These are phyloP conservation scores for Eupithecia subumbrata DNA, from an alignment of 2,888 invertebrate genomes.

Conservation along the genomic window DNA sequence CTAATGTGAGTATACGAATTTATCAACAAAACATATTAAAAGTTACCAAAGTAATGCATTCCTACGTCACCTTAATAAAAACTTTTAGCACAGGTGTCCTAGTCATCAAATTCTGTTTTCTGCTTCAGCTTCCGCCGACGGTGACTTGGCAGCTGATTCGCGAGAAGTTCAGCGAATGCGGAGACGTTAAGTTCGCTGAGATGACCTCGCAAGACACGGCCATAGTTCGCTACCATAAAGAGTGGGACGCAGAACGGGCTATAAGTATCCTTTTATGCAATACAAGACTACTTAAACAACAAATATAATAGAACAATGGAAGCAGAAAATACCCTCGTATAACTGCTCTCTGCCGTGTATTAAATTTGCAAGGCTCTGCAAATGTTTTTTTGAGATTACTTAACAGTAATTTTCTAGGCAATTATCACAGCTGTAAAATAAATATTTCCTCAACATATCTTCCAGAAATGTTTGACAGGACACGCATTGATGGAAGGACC, in stretches of 20 bases:
- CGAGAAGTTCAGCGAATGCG: constrained; percentile 96
- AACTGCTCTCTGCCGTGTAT: not conserved
- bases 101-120: constrained; percentile 24
- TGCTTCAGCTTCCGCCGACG: constrained; percentile 95
- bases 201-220: constrained; percentile 95
- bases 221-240: constrained; percentile 93
- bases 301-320: not conserved
- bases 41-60: not conserved
- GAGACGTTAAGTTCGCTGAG: constrained; percentile 97
- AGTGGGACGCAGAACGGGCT: constrained; percentile 96
- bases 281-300: constrained; percentile 2
- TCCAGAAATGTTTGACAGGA: constrained; percentile 95
- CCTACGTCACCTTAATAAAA: not conserved
- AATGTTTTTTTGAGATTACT: not conserved
- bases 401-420: not conserved
- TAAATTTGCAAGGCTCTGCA: not conserved
- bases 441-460: constrained; percentile 58
- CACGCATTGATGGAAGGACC: constrained; percentile 94
- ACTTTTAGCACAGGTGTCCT: not conserved
- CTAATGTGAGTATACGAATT: constrained; percentile 67
- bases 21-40: not conserved
- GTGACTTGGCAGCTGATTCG: constrained; percentile 97
- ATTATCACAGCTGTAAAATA: not conserved
- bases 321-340: not conserved
- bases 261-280: constrained; percentile 91